A percentile compares a stretch with the other conserved stretches of the same genome.
phyloP scores from a whole-genome alignment of 1,140 invertebrate species.

The Rhagoletis pomonella region DNA sequence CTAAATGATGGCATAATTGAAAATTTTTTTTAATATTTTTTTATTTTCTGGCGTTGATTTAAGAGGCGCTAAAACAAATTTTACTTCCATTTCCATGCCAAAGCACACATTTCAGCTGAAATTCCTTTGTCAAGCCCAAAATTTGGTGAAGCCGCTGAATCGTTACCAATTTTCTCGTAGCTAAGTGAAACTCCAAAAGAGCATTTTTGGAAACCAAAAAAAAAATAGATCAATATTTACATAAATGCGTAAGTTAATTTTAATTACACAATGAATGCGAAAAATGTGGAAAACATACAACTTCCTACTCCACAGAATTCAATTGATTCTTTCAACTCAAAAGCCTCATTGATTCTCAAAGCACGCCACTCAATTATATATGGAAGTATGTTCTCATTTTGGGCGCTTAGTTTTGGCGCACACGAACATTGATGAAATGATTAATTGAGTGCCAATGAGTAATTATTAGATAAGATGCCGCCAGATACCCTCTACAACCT shows the following conservation, averaged over 20 bases:
- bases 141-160: background rate
- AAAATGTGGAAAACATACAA: background rate
- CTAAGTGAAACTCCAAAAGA: background rate
- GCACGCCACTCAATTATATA: background rate
- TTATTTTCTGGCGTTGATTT: background rate
- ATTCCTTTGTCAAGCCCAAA: background rate
- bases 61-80: background rate
- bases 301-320: background rate
- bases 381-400: too few relatives aligned
- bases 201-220: background rate
- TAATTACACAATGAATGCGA: background rate
- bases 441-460: background rate
- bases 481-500: background rate
- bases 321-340: background rate
- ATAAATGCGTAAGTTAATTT: too few relatives aligned
- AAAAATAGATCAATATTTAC: too few relatives aligned
- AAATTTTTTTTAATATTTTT: background rate
- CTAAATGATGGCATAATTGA: background rate
- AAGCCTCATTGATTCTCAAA: background rate
- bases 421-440: constrained; percentile 7
- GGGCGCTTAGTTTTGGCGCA: background rate
- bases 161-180: background rate
- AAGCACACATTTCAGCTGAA: background rate
- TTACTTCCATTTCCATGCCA: background rate
- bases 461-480: constrained; percentile 23